phyloP scores from a whole-genome alignment of 2,797 vertebrate species.

The Craterocephalus amniculus region DNA sequence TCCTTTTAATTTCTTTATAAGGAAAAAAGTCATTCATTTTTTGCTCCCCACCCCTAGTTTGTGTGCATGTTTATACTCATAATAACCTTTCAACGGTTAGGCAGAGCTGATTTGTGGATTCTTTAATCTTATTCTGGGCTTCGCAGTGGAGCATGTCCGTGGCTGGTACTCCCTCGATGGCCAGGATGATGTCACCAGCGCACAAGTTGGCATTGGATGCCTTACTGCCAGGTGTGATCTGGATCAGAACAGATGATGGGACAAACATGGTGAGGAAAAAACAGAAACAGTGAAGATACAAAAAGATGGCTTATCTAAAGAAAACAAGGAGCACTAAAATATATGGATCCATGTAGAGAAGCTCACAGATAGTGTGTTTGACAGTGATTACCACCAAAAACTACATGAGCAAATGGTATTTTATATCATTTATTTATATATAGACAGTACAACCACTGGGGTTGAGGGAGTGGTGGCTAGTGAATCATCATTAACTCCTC shows the following conservation, averaged over 20 bases:
- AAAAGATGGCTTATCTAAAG: not conserved
- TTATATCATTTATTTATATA: too few relatives aligned
- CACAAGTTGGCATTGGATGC: conserved; percentile 90
- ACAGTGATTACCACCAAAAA: not conserved
- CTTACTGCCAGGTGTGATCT: conserved; percentile 96
- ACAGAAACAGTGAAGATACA: not conserved
- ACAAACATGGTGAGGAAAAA: not conserved
- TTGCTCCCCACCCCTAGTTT: not conserved
- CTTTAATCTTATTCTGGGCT: conserved; percentile 95
- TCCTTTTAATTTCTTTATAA: not conserved
- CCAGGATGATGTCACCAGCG: conserved; percentile 91
- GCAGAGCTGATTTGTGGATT: conserved; percentile 84
- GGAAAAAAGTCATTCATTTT: conserved; percentile 4
- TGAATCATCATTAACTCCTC: not conserved
- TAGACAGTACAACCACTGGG: not conserved
- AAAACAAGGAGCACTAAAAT: not conserved
- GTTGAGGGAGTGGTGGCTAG: not conserved
- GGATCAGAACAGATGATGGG: conserved; percentile 18
- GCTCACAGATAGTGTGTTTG: not conserved
- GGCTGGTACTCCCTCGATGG: conserved; percentile 91
- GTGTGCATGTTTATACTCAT: not conserved
- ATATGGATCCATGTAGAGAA: not conserved
- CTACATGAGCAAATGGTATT: not conserved
- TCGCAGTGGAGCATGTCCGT: conserved; percentile 93
- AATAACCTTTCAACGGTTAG: conserved; percentile 91